Percentiles rank a stretch among this genome's conserved stretches.
Evolutionary conservation across 2,113 vertebrate genomes (phyloP).

Genomic region (Tragelaphus strepsiceros): DNA sequence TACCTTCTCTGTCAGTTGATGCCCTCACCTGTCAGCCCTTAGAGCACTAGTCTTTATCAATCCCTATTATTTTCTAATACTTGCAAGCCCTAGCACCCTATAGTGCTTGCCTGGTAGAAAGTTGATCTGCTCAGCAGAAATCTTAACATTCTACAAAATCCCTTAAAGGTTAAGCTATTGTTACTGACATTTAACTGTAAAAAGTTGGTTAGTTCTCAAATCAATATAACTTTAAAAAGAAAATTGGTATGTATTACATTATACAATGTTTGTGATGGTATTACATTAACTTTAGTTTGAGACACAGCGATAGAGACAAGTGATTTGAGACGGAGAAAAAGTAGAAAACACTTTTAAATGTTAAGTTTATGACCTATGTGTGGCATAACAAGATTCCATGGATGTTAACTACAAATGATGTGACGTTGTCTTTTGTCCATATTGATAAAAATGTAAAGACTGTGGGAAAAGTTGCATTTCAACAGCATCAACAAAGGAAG

Average conservation of each 20-base stretch:
- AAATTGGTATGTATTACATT: neutral
- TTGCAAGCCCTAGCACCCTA: neutral
- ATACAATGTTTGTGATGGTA: neutral
- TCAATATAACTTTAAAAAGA: neutral
- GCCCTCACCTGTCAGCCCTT: neutral
- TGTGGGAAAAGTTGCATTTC: neutral
- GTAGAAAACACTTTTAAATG: neutral
- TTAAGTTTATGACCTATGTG: neutral
- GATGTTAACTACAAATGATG: neutral
- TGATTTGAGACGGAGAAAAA: neutral
- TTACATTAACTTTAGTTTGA: neutral
- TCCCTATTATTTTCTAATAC: neutral
- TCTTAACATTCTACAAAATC: neutral
- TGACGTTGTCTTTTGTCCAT: neutral
- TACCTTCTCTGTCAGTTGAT: neutral
- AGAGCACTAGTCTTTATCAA: neutral
- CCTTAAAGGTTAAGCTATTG: neutral
- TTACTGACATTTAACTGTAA: neutral
- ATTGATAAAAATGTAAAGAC: neutral
- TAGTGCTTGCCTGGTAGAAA: neutral
- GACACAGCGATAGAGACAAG: no score
- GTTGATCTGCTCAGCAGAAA: neutral
- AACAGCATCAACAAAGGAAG: neutral
- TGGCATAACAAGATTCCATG: neutral
- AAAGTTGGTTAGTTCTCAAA: neutral